phyloP scores from a whole-genome alignment of 2,888 invertebrate species.

The Trichopria drosophilae region DNA sequence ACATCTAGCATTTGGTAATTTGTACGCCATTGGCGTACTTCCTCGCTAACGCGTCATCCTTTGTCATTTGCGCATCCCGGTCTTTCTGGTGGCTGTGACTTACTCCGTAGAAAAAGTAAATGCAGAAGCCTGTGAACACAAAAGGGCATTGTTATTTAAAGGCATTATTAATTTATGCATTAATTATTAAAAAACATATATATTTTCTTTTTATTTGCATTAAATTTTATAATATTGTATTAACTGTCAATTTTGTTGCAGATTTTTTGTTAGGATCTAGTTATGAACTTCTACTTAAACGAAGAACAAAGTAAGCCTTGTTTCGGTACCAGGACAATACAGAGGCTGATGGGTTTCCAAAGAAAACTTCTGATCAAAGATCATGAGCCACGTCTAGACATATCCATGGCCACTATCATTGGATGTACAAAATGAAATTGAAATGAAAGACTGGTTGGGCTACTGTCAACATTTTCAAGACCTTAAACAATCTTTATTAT shows the following conservation, averaged over 20 bases:
- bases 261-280: neutral
- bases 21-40: constrained; percentile 42
- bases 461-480: too few species aligned
- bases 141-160: too few species aligned
- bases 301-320: neutral
- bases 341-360: too few species aligned
- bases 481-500: too few species aligned
- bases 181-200: constrained; percentile 1
- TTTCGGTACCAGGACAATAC: too few species aligned
- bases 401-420: too few species aligned
- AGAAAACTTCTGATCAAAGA: too few species aligned
- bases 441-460: too few species aligned
- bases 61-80: constrained; percentile 39
- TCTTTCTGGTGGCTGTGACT: constrained; percentile 71
- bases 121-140: constrained; percentile 69
- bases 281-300: neutral
- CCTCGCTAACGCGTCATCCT: constrained; percentile 39
- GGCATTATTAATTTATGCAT: constrained; percentile 10
- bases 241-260: neutral
- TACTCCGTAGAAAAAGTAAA: constrained; percentile 86
- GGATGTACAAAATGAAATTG: too few species aligned
- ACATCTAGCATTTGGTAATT: constrained; percentile 34
- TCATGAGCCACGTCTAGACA: too few species aligned
- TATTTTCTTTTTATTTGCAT: constrained; percentile 1
- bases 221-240: neutral